These are phyloP conservation scores for Rhabdophis nuchalis DNA, from an alignment of 2,797 vertebrate genomes.

Conservation along the genomic window DNA sequence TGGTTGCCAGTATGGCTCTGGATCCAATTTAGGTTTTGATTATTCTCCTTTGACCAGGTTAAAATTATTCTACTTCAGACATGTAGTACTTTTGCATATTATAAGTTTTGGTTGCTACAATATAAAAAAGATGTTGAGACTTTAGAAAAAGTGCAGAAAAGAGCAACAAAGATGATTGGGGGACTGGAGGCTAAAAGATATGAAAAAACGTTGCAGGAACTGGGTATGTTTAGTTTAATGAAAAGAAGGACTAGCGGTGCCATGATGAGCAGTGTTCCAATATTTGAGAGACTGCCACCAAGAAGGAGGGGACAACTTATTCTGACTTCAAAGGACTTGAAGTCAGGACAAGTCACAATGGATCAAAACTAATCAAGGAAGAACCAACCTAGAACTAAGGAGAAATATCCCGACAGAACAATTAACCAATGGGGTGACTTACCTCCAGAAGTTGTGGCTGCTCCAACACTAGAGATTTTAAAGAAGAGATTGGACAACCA, in stretches of 20 bases:
- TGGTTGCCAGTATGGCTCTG: not conserved
- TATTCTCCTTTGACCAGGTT: not conserved
- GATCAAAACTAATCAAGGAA: not conserved
- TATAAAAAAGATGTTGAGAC: not conserved
- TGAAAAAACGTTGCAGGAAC: not conserved
- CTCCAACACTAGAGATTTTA: too few species aligned
- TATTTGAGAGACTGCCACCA: not conserved
- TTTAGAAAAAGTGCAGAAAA: not conserved
- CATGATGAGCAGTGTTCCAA: not conserved
- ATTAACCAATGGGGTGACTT: not conserved
- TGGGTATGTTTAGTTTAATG: not conserved
- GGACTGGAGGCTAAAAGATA: not conserved
- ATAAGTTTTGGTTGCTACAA: not conserved
- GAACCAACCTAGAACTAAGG: not conserved
- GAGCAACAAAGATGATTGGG: not conserved
- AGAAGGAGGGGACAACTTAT: not conserved
- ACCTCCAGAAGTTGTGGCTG: not conserved
- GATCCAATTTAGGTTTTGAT: not conserved
- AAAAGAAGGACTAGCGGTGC: not conserved
- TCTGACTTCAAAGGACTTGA: not conserved
- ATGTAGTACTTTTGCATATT: not conserved
- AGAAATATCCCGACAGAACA: not conserved
- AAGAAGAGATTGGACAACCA: not conserved
- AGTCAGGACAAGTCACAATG: not conserved
- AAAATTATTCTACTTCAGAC: not conserved